phyloP scores from a whole-genome alignment of 2,888 invertebrate species.

The Geotrupes spiniger region DNA sequence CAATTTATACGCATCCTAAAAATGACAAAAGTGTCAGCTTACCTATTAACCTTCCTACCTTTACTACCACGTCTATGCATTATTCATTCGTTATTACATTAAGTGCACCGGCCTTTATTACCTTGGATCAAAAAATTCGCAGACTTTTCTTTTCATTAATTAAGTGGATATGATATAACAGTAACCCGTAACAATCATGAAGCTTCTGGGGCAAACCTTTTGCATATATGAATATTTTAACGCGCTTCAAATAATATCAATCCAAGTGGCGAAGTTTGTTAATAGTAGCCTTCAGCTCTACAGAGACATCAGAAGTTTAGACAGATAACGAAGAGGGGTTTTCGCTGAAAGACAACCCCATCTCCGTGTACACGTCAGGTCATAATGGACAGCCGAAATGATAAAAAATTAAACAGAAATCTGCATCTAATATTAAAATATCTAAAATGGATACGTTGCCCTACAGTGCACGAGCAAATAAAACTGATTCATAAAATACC shows the following conservation, averaged over 20 bases:
- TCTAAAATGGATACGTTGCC: slow-evolving; percentile 34
- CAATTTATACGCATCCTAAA: slow-evolving; percentile 27
- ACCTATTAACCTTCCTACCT: slow-evolving; percentile 26
- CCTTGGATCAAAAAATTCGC: no score
- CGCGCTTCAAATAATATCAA: slow-evolving; percentile 27
- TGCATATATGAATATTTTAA: slow-evolving; percentile 11
- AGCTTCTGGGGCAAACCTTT: no score
- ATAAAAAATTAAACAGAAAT: slow-evolving; percentile 4
- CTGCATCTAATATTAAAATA: slow-evolving; percentile 22
- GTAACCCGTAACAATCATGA: no score
- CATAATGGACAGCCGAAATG: neutral
- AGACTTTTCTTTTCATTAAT: no score
- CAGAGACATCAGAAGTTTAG: slow-evolving; percentile 25
- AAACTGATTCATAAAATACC: no score
- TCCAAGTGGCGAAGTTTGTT: slow-evolving; percentile 25
- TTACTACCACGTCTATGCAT: slow-evolving; percentile 27
- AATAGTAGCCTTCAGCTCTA: slow-evolving; percentile 29
- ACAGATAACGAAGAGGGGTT: slow-evolving; percentile 21
- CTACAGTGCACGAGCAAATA: slow-evolving; percentile 26
- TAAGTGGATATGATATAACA: no score
- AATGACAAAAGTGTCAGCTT: slow-evolving; percentile 24
- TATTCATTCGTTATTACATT: slow-evolving; percentile 30
- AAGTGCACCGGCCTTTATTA: slow-evolving; percentile 18
- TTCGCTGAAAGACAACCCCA: slow-evolving; percentile 4
- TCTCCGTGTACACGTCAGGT: neutral